phyloP scores from a whole-genome alignment of 2,797 vertebrate genomes.

The Hirundo rustica region DNA sequence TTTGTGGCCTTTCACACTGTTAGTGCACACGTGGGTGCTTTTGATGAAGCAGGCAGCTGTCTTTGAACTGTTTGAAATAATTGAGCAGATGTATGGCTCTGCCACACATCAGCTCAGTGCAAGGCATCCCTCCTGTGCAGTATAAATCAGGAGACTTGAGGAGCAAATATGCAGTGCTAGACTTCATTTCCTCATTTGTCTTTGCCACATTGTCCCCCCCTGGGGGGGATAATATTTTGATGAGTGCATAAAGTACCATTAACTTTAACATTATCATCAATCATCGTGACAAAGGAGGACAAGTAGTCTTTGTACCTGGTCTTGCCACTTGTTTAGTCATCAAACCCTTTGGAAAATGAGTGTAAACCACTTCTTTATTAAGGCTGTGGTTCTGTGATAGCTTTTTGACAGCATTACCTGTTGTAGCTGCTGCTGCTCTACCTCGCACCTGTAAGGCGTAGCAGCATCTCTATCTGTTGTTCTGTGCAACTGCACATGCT shows the following conservation, averaged over 20 bases:
- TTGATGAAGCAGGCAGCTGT: conserved; percentile 21
- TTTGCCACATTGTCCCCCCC: not conserved
- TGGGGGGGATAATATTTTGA: conserved; percentile 46
- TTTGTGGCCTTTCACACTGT: not conserved
- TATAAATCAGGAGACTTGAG: conserved; percentile 20
- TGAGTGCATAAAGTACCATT: conserved; percentile 39
- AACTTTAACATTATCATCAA: conserved; percentile 29
- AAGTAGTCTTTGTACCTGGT: conserved; percentile 28
- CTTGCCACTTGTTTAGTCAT: conserved; percentile 29
- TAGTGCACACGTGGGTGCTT: not conserved
- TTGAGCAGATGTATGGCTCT: conserved; percentile 7
- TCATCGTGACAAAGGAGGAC: conserved; percentile 43
- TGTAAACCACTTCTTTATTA: not conserved
- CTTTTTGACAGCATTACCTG: not conserved
- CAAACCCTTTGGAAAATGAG: not conserved
- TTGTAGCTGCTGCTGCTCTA: not conserved
- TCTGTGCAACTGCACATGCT: not conserved
- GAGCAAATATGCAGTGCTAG: not conserved
- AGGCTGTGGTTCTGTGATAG: not conserved
- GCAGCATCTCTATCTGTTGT: not conserved
- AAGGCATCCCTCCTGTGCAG: not conserved
- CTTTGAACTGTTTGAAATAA: not conserved
- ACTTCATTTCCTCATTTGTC: conserved; percentile 35
- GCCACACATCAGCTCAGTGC: not conserved
- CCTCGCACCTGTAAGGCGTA: not conserved